Conservation (phyloP, 2,888 invertebrate species). For the Morpho deidamia region DNA sequence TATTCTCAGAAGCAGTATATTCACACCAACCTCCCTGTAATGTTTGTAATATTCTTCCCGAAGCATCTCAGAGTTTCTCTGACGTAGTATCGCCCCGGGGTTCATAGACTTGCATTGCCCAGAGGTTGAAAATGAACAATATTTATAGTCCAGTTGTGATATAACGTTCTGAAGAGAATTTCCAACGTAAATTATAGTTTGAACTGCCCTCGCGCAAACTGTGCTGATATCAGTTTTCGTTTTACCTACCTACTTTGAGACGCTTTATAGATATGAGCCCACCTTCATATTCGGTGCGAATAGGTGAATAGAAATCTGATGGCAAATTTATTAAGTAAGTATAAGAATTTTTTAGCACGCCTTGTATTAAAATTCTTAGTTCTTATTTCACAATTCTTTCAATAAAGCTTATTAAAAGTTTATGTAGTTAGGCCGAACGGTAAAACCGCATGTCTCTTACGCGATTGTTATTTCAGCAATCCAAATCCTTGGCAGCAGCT, state of each 20-base stretch:
- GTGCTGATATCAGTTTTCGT: conserved; percentile 15
- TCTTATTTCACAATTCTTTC: too few relatives aligned
- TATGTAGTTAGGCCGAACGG: too few relatives aligned
- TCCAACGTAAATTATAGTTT: conserved; percentile 69
- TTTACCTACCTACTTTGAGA: conserved; percentile 1
- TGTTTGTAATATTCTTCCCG: conserved; percentile 21
- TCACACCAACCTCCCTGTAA: conserved; percentile 14
- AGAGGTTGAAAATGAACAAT: conserved; percentile 67
- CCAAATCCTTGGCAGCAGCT: too few relatives aligned
- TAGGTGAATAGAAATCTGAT: too few relatives aligned
- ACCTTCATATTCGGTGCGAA: too few relatives aligned
- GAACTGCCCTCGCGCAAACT: conserved; percentile 43
- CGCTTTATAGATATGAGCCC: neutral
- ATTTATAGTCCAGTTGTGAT: conserved; percentile 63
- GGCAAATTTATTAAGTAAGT: too few relatives aligned
- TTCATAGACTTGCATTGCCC: conserved; percentile 56
- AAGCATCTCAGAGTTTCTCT: conserved; percentile 34
- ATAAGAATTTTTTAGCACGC: too few relatives aligned
- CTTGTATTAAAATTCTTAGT: too few relatives aligned
- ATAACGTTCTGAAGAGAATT: conserved; percentile 58
- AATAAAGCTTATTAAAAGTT: too few relatives aligned
- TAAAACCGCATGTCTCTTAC: too few relatives aligned
- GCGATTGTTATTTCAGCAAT: too few relatives aligned
- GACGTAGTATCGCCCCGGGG: conserved; percentile 29
- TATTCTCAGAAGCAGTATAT: conserved; percentile 21